phyloP scores from a whole-genome alignment of 2,888 invertebrate species.

The Harpalus rubripes region DNA sequence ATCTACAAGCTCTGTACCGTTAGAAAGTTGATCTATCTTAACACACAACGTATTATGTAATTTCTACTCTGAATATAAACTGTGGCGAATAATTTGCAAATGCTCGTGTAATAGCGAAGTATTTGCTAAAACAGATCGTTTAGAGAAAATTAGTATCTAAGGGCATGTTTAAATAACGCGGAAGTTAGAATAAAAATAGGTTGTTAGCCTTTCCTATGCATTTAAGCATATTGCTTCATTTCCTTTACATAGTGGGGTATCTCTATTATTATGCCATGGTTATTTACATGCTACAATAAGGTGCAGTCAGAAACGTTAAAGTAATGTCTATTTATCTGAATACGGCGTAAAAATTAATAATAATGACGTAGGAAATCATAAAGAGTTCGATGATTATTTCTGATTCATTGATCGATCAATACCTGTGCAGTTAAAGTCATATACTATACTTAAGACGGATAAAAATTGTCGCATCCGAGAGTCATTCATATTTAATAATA shows the following conservation, averaged over 20 bases:
- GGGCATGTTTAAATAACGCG: conserved; percentile 54
- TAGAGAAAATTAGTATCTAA: conserved; percentile 49
- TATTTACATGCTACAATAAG: neutral
- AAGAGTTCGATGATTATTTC: no score
- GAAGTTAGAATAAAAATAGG: conserved; percentile 29
- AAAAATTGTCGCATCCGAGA: no score
- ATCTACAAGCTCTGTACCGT: conserved; percentile 56
- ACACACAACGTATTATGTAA: conserved; percentile 54
- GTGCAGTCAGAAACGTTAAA: neutral
- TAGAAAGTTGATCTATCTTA: conserved; percentile 63
- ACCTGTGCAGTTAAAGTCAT: no score
- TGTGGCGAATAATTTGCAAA: conserved; percentile 61
- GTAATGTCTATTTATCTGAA: neutral
- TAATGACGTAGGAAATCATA: neutral
- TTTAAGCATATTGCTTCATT: conserved; percentile 44
- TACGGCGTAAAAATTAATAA: neutral
- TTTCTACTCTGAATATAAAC: conserved; percentile 58
- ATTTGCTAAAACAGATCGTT: conserved; percentile 55
- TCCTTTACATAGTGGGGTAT: neutral
- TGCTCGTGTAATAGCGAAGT: conserved; percentile 49
- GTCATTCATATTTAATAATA: no score
- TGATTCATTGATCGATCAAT: no score
- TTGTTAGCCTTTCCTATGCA: conserved; percentile 8
- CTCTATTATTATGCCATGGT: conserved; percentile 13
- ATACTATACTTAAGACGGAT: no score